Evolutionary conservation across 2,113 vertebrate species (phyloP).

Genomic region (Diadophis punctatus): DNA sequence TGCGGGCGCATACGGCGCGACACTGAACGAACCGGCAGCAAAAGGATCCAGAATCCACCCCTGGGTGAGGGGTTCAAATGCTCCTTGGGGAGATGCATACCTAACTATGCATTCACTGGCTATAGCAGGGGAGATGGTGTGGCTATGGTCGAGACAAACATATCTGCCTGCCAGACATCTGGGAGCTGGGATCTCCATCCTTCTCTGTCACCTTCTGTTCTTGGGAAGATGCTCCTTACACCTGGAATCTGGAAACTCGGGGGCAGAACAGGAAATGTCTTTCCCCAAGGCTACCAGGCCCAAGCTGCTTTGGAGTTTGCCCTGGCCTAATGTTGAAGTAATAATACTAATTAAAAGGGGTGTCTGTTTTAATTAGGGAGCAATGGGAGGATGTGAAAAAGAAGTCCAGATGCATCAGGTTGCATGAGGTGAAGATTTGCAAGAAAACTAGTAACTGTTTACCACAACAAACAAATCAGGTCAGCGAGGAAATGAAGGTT

Average conservation of each 20-base stretch:
- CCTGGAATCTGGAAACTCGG: background rate
- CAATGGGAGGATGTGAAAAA: background rate
- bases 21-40: too few species aligned
- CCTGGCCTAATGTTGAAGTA: background rate
- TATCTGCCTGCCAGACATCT: background rate
- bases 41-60: too few species aligned
- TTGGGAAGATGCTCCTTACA: background rate
- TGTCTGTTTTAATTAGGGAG: background rate
- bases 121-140: background rate
- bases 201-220: background rate
- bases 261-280: background rate
- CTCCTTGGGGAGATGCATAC: background rate
- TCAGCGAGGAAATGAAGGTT: background rate
- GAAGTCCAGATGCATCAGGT: background rate
- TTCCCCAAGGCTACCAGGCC: background rate
- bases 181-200: background rate
- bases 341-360: background rate
- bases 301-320: background rate
- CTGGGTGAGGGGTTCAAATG: background rate
- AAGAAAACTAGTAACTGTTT: background rate
- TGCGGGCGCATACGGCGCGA: too few species aligned
- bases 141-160: background rate
- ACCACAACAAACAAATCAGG: background rate
- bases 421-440: background rate
- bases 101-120: background rate